Conservation (phyloP, 2,113 vertebrate genomes). For the Pseudolaguvia tuberculata region DNA sequence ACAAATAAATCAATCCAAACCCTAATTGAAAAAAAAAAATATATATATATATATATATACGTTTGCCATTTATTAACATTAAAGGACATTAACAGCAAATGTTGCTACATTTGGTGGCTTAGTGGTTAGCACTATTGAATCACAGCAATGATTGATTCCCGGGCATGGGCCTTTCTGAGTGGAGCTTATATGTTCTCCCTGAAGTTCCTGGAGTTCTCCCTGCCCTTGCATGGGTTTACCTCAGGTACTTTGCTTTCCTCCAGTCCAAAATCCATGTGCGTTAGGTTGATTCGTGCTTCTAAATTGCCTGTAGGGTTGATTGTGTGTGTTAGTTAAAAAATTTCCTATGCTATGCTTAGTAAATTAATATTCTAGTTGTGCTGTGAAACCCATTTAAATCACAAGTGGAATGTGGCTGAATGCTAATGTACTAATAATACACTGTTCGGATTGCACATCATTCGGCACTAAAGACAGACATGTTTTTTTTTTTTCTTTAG, state of each 20-base stretch:
- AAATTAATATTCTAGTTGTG: constrained; percentile 1
- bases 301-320: too few relatives aligned
- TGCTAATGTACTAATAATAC: constrained; percentile 15
- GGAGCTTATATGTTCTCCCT: too few relatives aligned
- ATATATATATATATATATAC: neutral
- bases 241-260: too few relatives aligned
- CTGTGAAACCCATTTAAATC: constrained; percentile 6
- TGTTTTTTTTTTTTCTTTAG: constrained; percentile 33
- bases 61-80: constrained; percentile 3
- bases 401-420: constrained; percentile 23
- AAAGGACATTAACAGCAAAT: neutral
- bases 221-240: too few relatives aligned
- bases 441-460: constrained; percentile 34
- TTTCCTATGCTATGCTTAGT: neutral
- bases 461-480: constrained; percentile 36
- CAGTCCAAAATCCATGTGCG: too few relatives aligned
- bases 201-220: too few relatives aligned
- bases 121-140: neutral
- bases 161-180: neutral
- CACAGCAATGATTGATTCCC: neutral
- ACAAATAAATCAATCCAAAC: neutral
- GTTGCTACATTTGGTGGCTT: too few relatives aligned
- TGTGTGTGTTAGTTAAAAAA: too few relatives aligned
- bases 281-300: too few relatives aligned
- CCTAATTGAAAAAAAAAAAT: too few relatives aligned